Base-by-base conservation (phyloP, 2,113 vertebrate species). In the Aleadryas rufinucha region DNA sequence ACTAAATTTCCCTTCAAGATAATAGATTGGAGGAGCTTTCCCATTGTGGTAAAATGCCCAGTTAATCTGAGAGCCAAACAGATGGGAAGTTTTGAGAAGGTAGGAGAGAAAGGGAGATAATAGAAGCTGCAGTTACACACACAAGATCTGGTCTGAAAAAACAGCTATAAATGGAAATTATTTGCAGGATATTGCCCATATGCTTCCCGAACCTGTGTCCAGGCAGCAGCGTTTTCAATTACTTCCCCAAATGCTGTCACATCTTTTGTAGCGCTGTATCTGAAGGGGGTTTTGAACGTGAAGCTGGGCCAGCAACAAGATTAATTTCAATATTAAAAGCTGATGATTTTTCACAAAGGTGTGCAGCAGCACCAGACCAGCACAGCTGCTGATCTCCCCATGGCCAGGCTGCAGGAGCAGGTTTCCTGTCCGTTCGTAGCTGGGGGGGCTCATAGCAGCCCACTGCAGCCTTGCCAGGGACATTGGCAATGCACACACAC, bases 31-130 rank as follows among this genome's bases (percentile, higher is more conserved):
- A 91, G 45, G 56, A 90, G 60, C 64, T 93, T 81, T 47, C 39
- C 56, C 65, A 35, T 81, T 63, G 28, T 84, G 50, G 26, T 95
- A 68, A 93, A 96, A 95, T 64, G 57, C 86, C 47, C 65, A 57
- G 72, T 95, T 94, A 94, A 95, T 95, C 68, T 75, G 60, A 78
- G 35, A 93, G 80, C 52, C 72, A 92, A 95, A 84, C 87, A 95
- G 84, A 95, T 94, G 89, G 93, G 52, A 95, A 66, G n/a, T 87
- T 93, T 71, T 92, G 84, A 89, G 84, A 87, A 95, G 72, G 69
- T 50, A 91, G 83, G 47, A 87, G 56, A 71, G 60, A 82, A 66
- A 78, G 56, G 72, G 69, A 93, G 49, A 31, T 78, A 59, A 81
- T 66, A 82, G 72, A 94, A 95, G 52, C 80, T 77, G 60, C 65